Base-by-base conservation (phyloP, 2,888 invertebrate genomes). In the Hydrotaea diabolus region DNA sequence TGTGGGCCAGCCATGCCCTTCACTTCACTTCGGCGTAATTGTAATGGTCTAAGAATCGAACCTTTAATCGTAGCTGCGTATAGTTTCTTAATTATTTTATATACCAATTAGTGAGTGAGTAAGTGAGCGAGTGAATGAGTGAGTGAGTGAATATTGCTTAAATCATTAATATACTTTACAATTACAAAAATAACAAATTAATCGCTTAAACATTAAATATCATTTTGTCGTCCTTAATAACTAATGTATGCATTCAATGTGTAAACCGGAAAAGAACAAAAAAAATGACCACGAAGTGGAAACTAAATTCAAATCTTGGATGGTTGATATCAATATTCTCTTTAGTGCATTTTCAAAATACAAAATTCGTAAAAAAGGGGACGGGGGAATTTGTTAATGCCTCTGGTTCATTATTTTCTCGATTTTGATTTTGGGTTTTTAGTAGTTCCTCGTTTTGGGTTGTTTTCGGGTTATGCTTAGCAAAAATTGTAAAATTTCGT, bases 401-500 rank as follows among this genome's bases (percentile, higher is more conserved):
- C 21, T 31, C 8, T 31, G 13, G 23, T 62, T 31, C n/a, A 31
- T n/a, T 62, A 36, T 17, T n/a, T 26, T 62, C 17, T 62, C 31
- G 31, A 31, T 31, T 31, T 31, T 7, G 31, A n/a, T n/a, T n/a
- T n/a, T 31, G 31, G 2, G 2, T 31, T 31, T 31, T 31, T 31
- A 4, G 31, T 31, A 4, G 31, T 31, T 49, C 39, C 36, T 78
- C 17, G 23, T 39, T 11, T 39, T 39, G 3, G 39, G 39, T 74
- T 1, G 39, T 53, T 72, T 64, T 23, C 53, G 43, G 46, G 36
- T 46, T 46, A 72, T 79, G 69, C 74, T 73, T 85, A 85, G 82
- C 85, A 79, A 85, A 81, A 79, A 76, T 79, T 81, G 78, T 79
- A 85, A 85, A 81, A 77, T 77, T 78, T 78, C 72, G 66, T 81